These are phyloP conservation scores for Stenchaetothrips biformis DNA, from an alignment of 2,888 invertebrate species.

Conservation along the genomic window DNA sequence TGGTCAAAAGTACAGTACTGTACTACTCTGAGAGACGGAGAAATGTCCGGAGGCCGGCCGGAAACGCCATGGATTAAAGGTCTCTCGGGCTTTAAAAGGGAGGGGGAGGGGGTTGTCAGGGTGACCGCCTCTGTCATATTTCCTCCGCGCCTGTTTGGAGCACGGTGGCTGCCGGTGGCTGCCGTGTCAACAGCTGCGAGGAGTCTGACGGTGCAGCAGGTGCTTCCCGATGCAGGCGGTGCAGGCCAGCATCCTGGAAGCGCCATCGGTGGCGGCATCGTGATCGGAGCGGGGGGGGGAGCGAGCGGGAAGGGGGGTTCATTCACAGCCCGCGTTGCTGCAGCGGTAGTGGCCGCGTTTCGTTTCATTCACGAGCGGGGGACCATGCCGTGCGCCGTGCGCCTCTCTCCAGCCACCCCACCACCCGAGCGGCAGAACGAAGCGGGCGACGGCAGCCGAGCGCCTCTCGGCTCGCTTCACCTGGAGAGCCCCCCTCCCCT, in stretches of 20 bases:
- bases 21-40: too few relatives aligned
- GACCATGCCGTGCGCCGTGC: neutral
- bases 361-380: neutral
- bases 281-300: neutral
- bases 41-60: too few relatives aligned
- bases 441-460: neutral
- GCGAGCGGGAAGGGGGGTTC: too few relatives aligned
- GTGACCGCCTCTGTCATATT: too few relatives aligned
- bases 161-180: neutral
- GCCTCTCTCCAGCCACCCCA: neutral
- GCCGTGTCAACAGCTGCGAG: neutral
- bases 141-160: too few relatives aligned
- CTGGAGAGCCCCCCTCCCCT: neutral
- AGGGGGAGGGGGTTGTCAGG: too few relatives aligned
- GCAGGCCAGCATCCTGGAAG: neutral
- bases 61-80: too few relatives aligned
- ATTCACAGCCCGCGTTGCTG: too few relatives aligned
- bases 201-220: neutral
- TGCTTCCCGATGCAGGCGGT: neutral
- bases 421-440: neutral
- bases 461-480: neutral
- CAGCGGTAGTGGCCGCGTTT: too few relatives aligned
- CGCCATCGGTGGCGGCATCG: neutral
- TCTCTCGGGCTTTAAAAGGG: too few relatives aligned
- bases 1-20: too few relatives aligned